These are phyloP conservation scores for Lynx canadensis DNA, from an alignment of 2,113 vertebrate species.

Conservation along the genomic window DNA sequence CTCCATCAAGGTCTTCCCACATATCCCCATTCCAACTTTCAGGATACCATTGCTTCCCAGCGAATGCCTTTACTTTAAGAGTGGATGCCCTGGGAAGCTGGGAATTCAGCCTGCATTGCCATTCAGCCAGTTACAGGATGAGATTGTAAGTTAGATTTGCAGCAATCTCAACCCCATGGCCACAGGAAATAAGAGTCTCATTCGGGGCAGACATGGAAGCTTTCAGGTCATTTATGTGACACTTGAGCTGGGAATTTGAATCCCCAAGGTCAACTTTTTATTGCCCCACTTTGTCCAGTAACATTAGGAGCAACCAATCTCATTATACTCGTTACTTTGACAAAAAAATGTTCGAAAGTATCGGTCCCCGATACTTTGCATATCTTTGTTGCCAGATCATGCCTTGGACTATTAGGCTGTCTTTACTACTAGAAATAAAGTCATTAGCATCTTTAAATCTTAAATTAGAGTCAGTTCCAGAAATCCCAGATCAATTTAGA, in stretches of 20 bases:
- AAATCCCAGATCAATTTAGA: background rate
- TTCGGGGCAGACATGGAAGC: background rate
- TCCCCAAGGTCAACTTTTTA: background rate
- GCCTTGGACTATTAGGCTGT: background rate
- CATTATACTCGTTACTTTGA: background rate
- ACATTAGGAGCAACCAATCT: background rate
- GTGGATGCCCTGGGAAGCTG: background rate
- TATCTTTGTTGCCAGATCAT: background rate
- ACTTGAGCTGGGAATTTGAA: background rate
- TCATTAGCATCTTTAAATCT: background rate
- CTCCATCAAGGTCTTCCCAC: background rate
- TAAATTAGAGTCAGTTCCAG: background rate
- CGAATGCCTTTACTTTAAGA: background rate
- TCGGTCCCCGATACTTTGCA: background rate
- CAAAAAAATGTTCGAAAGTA: background rate
- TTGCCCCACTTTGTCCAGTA: background rate
- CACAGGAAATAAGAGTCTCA: background rate
- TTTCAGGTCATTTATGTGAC: background rate
- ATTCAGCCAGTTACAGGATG: background rate
- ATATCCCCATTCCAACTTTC: background rate
- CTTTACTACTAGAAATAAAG: background rate
- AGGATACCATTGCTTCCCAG: background rate
- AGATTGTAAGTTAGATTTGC: background rate
- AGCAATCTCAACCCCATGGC: background rate
- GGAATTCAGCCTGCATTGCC: background rate